These are phyloP conservation scores for Sitta europaea DNA, from an alignment of 2,113 vertebrate species.

Conservation along the genomic window DNA sequence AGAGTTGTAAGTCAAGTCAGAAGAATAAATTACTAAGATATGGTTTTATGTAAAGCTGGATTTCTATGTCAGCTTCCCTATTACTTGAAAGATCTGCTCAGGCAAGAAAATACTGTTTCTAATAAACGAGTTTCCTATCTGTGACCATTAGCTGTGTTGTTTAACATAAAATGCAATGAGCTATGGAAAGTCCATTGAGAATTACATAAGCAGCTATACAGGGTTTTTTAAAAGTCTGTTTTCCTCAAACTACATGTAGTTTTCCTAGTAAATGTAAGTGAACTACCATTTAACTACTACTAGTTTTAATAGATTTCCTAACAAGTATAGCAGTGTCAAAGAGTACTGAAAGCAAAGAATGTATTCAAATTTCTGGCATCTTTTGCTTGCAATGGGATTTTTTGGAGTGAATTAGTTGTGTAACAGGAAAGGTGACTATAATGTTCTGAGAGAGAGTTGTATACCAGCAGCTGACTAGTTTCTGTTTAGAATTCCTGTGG, in stretches of 20 bases:
- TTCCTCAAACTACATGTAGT: background rate
- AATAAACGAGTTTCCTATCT: background rate
- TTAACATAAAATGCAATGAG: background rate
- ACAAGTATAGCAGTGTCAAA: background rate
- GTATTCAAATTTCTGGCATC: background rate
- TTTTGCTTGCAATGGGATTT: background rate
- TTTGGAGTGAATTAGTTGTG: background rate
- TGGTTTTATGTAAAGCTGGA: background rate
- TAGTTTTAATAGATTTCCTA: background rate
- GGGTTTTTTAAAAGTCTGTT: background rate
- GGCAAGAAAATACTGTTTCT: background rate
- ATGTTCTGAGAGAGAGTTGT: background rate
- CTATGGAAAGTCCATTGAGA: background rate
- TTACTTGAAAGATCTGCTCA: background rate
- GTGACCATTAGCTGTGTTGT: background rate
- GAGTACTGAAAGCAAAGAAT: background rate
- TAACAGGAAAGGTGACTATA: background rate
- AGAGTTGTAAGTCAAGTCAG: background rate
- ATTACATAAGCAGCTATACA: background rate
- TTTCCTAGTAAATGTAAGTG: background rate
- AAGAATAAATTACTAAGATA: slow-evolving; percentile 1
- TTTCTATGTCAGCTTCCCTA: background rate
- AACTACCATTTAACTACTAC: background rate
- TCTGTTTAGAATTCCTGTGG: background rate
- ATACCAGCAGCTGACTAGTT: background rate